phyloP scores from a whole-genome alignment of 2,797 vertebrate genomes.

The Pipistrellus pipistrellus region DNA sequence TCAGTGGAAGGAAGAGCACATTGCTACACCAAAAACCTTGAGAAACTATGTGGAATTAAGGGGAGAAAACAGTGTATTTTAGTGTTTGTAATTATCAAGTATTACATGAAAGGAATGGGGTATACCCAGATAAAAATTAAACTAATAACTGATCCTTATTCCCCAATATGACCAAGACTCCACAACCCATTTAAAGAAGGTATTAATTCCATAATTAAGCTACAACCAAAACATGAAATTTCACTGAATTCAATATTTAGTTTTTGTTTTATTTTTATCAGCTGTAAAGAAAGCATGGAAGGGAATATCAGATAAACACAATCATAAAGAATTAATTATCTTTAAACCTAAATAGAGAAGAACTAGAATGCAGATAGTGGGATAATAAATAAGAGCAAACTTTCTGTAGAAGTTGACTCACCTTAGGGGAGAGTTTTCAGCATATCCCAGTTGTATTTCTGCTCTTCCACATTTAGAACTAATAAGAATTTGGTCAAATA shows the following conservation, averaged over 20 bases:
- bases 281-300: neutral
- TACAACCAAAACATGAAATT: neutral
- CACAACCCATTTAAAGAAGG: neutral
- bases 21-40: neutral
- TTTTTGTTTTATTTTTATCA: neutral
- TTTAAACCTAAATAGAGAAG: neutral
- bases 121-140: neutral
- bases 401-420: neutral
- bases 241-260: neutral
- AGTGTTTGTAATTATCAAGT: neutral
- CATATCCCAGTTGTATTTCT: neutral
- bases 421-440: neutral
- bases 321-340: constrained; percentile 40
- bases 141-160: too few relatives aligned
- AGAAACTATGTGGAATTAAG: neutral
- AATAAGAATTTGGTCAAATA: neutral
- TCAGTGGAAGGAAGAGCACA: neutral
- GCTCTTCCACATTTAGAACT: neutral
- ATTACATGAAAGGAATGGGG: neutral
- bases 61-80: neutral
- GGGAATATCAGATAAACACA: constrained; percentile 29
- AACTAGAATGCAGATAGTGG: neutral
- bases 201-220: neutral
- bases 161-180: neutral
- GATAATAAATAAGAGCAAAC: neutral